Evolutionary conservation across 1,140 invertebrate species (phyloP).

Genomic region (Rhyzopertha dominica): DNA sequence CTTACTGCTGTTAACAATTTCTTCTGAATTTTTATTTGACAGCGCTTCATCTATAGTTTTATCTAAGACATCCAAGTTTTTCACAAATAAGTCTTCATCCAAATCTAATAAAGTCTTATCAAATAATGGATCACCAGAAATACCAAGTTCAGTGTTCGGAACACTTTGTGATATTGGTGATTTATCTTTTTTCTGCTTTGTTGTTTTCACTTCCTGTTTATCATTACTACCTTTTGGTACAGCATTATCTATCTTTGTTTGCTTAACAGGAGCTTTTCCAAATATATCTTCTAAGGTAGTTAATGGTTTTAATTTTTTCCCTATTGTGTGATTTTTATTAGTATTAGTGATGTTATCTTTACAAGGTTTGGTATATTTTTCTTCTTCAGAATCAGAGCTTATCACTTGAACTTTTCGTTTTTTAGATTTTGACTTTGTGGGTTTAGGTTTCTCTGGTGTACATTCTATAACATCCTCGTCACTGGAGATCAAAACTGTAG

Average conservation of each 20-base stretch:
- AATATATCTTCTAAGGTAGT: slow-evolving; percentile 44
- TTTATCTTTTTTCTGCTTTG: slow-evolving; percentile 41
- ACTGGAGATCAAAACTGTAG: no score
- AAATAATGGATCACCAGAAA: slow-evolving; percentile 65
- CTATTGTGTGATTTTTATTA: slow-evolving; percentile 13
- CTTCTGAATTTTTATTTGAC: slow-evolving; percentile 10
- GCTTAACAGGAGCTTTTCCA: slow-evolving; percentile 44
- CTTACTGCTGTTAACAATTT: slow-evolving; percentile 14
- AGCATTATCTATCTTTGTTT: slow-evolving; percentile 30
- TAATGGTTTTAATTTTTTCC: slow-evolving; percentile 29
- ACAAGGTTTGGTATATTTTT: slow-evolving; percentile 23
- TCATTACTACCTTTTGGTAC: slow-evolving; percentile 8
- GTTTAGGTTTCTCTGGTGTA: slow-evolving; percentile 29
- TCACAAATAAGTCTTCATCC: slow-evolving; percentile 30
- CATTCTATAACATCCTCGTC: slow-evolving; percentile 35
- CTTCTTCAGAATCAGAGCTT: slow-evolving; percentile 45
- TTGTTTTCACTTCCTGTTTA: slow-evolving; percentile 16
- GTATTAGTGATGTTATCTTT: slow-evolving; percentile 15
- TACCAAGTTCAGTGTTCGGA: slow-evolving; percentile 46
- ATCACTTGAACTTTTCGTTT: slow-evolving; percentile 29
- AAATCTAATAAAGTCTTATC: slow-evolving; percentile 60
- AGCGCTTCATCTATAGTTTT: slow-evolving; percentile 36
- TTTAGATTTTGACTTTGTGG: slow-evolving; percentile 18
- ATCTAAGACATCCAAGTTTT: slow-evolving; percentile 36
- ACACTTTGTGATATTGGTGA: slow-evolving; percentile 21